Evolutionary conservation across 2,888 invertebrate species (phyloP), one percentile per base, ranked within the genome.

Genomic region (Phoronis australis): DNA sequence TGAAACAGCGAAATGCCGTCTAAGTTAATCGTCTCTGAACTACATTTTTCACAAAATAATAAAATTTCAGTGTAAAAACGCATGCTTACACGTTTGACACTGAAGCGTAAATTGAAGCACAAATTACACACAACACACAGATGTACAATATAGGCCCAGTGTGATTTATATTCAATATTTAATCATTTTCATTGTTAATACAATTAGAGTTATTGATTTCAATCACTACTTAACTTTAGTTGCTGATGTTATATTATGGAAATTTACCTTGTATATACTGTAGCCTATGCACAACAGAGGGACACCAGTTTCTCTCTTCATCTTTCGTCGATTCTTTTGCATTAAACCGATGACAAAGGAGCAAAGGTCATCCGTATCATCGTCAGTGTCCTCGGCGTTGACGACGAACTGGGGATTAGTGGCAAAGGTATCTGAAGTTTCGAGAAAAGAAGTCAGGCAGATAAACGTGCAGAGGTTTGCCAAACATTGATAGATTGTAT

Each of bases 221-320:
- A 31, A 31, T 31, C 15, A 31, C 35, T 15, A 31, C 9, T 12
- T 15, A 31, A 31, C 9, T 9, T 12, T 15, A 15, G 9, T 31
- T 9, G 15, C 35, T 31, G 35, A 31, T 9, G 9, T 9, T 31
- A 9, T 15, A 15, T 39, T 39, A 12, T 39, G 12, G 9, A 39
- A 37, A 78, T 82, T 80, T 71, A 90, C 84, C 50, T 86, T 84
- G 79, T 96, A 96, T 59, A 96, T 83, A 4, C 91, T 90, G 79
- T 93, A 97, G 46, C 96, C 96, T 52, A 96, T 87, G 18, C 94
- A 91, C 22, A 96, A 83, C 67, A 90, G 87, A 71, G 95, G 94
- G 37, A 87, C 83, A 0, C 94, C 94, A n/a, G n/a, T n/a, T 71
- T 87, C 85, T 73, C 87, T 85, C 2, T 89, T 83, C 65, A 89